Conservation (phyloP, 2,888 invertebrate genomes). For the Parnassius mnemosyne region DNA sequence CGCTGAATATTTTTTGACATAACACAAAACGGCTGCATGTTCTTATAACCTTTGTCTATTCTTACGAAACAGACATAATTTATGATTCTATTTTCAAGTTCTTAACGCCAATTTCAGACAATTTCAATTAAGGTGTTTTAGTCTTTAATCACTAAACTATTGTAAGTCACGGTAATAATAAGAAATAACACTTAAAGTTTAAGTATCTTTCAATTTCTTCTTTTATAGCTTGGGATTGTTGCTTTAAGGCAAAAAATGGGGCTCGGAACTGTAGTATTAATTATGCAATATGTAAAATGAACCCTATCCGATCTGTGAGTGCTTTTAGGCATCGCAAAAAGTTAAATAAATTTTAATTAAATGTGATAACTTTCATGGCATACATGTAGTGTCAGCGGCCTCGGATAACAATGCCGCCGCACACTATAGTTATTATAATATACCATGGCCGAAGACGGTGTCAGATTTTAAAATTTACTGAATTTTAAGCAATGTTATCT, state of each 20-base stretch:
- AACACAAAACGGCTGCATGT: slow-evolving; percentile 14
- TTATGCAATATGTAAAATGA: too few species aligned
- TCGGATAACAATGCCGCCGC: too few species aligned
- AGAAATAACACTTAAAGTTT: slow-evolving; percentile 28
- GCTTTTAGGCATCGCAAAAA: too few species aligned
- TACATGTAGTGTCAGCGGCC: too few species aligned
- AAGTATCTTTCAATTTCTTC: slow-evolving; percentile 31
- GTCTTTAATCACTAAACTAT: slow-evolving; percentile 46
- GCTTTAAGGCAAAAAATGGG: slow-evolving; percentile 18
- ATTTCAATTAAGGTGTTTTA: slow-evolving; percentile 24
- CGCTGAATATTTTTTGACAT: too few species aligned
- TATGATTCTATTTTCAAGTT: slow-evolving; percentile 16
- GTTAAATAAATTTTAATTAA: too few species aligned
- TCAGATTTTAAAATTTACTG: too few species aligned
- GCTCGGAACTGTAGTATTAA: background rate
- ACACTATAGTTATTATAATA: too few species aligned
- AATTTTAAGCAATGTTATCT: too few species aligned
- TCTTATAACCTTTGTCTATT: background rate
- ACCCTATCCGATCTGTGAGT: too few species aligned
- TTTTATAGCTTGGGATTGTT: slow-evolving; percentile 24
- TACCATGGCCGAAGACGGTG: too few species aligned
- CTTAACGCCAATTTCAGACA: slow-evolving; percentile 4
- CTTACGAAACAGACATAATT: background rate
- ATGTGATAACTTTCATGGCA: too few species aligned
- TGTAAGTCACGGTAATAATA: slow-evolving; percentile 31